Conservation (phyloP, 2,888 invertebrate genomes). For the Agriopis leucophaearia region DNA sequence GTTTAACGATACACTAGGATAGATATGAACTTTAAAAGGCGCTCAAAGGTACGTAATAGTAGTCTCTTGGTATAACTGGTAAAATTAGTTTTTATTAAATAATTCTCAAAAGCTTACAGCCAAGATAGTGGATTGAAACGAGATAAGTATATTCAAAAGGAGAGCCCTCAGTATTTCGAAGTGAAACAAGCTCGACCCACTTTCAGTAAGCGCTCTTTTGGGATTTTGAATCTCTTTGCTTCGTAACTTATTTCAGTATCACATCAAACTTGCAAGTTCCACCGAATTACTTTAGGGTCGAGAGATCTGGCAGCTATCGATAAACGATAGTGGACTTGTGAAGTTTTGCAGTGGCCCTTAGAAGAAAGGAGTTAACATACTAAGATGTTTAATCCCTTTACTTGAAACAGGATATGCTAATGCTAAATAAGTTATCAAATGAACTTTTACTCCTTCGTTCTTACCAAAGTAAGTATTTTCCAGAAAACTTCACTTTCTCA, state of each 20-base stretch:
- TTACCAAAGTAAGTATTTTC: background rate
- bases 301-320: conserved; percentile 32
- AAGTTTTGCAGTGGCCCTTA: conserved; percentile 18
- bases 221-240: conserved; percentile 58
- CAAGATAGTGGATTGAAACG: conserved; percentile 27
- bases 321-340: conserved; percentile 27
- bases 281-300: conserved; percentile 54
- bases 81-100: conserved; percentile 8
- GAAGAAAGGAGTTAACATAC: conserved; percentile 16
- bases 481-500: no score
- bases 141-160: conserved; percentile 33
- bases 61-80: background rate
- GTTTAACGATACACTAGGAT: background rate
- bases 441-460: no score
- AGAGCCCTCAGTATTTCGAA: conserved; percentile 46
- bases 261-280: conserved; percentile 60
- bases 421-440: background rate
- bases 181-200: conserved; percentile 55
- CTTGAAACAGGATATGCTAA: conserved; percentile 1
- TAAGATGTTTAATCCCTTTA: conserved; percentile 12
- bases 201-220: conserved; percentile 61
- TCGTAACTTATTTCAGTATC: conserved; percentile 62
- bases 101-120: conserved; percentile 12
- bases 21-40: background rate
- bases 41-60: background rate